These are phyloP conservation scores for Upupa epops DNA, from an alignment of 2,113 vertebrate species.

Conservation along the genomic window DNA sequence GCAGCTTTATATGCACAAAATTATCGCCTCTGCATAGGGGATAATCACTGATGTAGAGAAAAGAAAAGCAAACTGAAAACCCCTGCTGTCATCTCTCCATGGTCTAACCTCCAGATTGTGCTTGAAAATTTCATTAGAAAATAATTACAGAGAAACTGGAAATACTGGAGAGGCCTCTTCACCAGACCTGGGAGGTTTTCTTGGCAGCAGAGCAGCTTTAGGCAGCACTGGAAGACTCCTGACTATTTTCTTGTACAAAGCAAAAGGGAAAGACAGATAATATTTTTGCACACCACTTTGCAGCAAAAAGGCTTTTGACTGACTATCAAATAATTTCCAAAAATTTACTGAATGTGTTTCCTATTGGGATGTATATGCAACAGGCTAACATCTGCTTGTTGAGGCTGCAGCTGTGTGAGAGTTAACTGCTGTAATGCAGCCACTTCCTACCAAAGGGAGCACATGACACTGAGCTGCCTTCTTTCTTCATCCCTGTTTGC, in stretches of 20 bases:
- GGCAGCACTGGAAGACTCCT: background rate
- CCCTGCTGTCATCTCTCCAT: background rate
- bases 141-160: conserved; percentile 30
- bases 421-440: background rate
- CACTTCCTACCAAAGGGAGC: background rate
- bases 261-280: background rate
- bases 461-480: conserved; percentile 2
- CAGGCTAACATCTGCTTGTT: background rate
- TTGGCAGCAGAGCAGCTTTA: conserved; percentile 4
- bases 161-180: conserved; percentile 16
- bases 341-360: background rate
- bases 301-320: background rate
- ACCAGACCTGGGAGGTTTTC: background rate
- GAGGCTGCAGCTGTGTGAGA: background rate
- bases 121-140: conserved; percentile 40
- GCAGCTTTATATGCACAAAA: background rate
- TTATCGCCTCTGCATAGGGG: background rate
- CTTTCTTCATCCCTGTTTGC: conserved; percentile 36
- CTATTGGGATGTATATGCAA: fast-evolving
- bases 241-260: background rate
- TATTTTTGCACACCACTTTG: background rate
- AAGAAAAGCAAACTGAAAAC: background rate
- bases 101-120: background rate
- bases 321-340: background rate
- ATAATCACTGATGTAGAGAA: background rate